Base-by-base conservation (phyloP, 2,888 invertebrate species). In the Cordilura impudica region DNA sequence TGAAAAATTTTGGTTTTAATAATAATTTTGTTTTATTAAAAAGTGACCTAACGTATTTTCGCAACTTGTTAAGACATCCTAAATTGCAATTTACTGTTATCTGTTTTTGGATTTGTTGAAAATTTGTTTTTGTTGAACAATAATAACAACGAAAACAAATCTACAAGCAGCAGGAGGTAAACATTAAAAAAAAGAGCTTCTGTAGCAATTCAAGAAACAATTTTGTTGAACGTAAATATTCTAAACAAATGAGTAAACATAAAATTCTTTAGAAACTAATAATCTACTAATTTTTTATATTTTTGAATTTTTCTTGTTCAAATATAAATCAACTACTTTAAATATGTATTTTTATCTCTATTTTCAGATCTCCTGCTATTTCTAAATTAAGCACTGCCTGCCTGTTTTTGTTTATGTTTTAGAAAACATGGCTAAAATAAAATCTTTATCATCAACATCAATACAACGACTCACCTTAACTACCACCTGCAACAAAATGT, bases 401-500 rank as follows among this genome's bases (percentile, higher is more conserved):
- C 31, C 21, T 43, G 31, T 31, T 49, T 49, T 56, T 29, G 21
- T 60, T 45, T 73, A 58, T 54, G 72, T 35, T 65, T 23, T 26
- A 56, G 56, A 65, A 54, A 26, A 19, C n/a, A 81, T 81, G 79
- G 76, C 70, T 71, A 75, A 75, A 73, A 81, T 73, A 78, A 80
- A 71, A 77, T 75, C 71, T 56, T 70, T 78, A 79, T 60, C 82
- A 67, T 69, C 81, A 66, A 72, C 74, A 77, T 74, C 73, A 67
- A 80, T 66, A 72, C 75, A 71, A 71, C 78, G 69, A 81, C 49
- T 78, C 72, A 78, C 77, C 70, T 67, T 74, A 77, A 81, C 72
- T 65, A 63, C 70, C 81, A 80, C 81, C 81, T 76, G 75, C 80
- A 81, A 73, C 80, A 81, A 79, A 73, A 84, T 86, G 87, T 83